Evolutionary conservation across 2,113 vertebrate genomes (phyloP).

Genomic region (Neotragus moschatus): DNA sequence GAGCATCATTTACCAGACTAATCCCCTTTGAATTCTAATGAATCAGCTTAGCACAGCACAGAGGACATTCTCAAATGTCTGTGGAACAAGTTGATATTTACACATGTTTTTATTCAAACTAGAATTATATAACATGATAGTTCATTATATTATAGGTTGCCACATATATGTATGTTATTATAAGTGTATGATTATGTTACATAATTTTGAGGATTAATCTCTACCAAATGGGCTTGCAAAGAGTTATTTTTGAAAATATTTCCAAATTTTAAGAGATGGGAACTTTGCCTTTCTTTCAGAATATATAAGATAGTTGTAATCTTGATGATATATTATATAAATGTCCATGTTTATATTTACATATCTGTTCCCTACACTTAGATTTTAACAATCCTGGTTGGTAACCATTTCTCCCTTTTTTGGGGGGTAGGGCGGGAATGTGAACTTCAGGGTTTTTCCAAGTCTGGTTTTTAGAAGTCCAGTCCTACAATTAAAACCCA

Average conservation of each 20-base stretch:
- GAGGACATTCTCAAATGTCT: neutral
- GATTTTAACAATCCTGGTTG: neutral
- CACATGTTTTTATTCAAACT: neutral
- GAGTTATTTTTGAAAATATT: neutral
- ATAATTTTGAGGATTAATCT: conserved; percentile 3
- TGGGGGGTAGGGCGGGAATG: neutral
- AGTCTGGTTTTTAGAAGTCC: neutral
- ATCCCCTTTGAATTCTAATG: neutral
- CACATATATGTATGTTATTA: neutral
- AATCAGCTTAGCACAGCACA: neutral
- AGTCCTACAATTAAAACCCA: neutral
- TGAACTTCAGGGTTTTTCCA: neutral
- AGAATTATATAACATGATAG: neutral
- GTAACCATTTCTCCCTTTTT: neutral
- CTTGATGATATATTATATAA: neutral
- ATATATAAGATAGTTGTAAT: neutral
- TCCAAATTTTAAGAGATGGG: neutral
- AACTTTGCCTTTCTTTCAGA: neutral
- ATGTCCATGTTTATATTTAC: neutral
- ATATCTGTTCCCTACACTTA: neutral
- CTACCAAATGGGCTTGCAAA: neutral
- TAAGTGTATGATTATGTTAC: neutral
- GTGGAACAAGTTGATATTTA: neutral
- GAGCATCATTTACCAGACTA: neutral
- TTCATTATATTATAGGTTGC: neutral